Evolutionary conservation across 2,113 vertebrate genomes (phyloP).

Genomic region (Cyprinodon variegatus): DNA sequence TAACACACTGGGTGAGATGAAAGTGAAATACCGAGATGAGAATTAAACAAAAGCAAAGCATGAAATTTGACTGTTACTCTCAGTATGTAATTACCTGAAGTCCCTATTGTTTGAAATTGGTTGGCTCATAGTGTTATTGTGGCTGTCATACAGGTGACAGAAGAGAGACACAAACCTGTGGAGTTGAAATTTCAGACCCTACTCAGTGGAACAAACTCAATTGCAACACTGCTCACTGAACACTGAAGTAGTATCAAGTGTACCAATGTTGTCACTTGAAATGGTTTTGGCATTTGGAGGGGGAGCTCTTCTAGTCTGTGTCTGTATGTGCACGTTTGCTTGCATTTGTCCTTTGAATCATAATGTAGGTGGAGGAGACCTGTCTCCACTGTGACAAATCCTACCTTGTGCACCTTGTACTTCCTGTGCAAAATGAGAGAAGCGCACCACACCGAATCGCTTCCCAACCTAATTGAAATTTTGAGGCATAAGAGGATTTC

Average conservation of each 20-base stretch:
- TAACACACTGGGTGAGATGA: conserved; percentile 14
- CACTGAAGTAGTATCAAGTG: conserved; percentile 72
- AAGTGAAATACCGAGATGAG: conserved; percentile 19
- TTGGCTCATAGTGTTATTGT: conserved; percentile 62
- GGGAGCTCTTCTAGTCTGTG: conserved; percentile 12
- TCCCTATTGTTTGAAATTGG: conserved; percentile 38
- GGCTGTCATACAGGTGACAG: conserved; percentile 51
- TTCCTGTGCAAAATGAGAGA: conserved; percentile 55
- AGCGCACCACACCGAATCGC: conserved; percentile 46
- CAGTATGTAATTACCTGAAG: conserved; percentile 65
- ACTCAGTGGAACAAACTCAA: conserved; percentile 75
- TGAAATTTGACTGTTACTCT: conserved; percentile 42
- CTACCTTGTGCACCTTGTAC: conserved; percentile 63
- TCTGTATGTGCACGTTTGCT: conserved; percentile 1
- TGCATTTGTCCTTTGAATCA: conserved; percentile 47
- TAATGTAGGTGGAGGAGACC: conserved; percentile 63
- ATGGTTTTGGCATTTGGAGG: conserved; percentile 59
- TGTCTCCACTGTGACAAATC: conserved; percentile 74
- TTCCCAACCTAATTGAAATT: conserved; percentile 80
- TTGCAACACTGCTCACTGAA: conserved; percentile 69
- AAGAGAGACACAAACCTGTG: conserved; percentile 54
- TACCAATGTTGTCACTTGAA: conserved; percentile 65
- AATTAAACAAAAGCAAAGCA: conserved; percentile 44
- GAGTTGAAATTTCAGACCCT: conserved; percentile 64
- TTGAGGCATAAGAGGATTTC: conserved; percentile 81